A percentile compares a stretch with the other conserved stretches of the same genome.
phyloP scores from a whole-genome alignment of 2,797 vertebrate genomes.

The Pseudomugil tenellus region DNA sequence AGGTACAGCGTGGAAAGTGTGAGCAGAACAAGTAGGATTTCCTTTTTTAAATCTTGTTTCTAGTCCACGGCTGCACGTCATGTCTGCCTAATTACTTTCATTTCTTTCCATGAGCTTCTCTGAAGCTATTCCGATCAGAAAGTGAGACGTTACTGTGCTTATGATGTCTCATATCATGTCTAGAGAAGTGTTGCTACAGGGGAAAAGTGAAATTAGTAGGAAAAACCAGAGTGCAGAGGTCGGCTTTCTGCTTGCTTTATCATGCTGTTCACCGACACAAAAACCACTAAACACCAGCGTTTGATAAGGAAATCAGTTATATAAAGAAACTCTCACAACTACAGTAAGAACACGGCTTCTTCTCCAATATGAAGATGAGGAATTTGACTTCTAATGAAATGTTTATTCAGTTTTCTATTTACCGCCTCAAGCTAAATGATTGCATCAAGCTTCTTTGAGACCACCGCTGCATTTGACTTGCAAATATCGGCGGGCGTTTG shows the following conservation, averaged over 20 bases:
- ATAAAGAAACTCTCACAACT: conserved; percentile 51
- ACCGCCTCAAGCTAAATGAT: conserved; percentile 81
- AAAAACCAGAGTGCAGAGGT: conserved; percentile 10
- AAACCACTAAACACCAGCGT: conserved; percentile 20
- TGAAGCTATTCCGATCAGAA: neutral
- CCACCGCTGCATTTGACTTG: conserved; percentile 87
- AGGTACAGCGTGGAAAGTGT: too few relatives aligned
- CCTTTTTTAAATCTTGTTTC: too few relatives aligned
- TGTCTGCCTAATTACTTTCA: neutral
- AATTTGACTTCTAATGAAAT: conserved; percentile 77
- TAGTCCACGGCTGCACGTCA: neutral
- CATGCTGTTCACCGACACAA: conserved; percentile 46
- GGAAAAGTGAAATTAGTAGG: conserved; percentile 14
- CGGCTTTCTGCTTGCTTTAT: conserved; percentile 6
- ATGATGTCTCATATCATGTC: conserved; percentile 41
- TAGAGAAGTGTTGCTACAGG: conserved; percentile 34
- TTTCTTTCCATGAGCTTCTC: neutral
- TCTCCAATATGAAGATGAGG: conserved; percentile 48
- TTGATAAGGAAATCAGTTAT: conserved; percentile 59
- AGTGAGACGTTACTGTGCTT: conserved; percentile 21
- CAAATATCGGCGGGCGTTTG: conserved; percentile 84
- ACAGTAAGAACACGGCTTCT: conserved; percentile 31
- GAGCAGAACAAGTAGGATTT: too few relatives aligned
- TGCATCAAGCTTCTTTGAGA: conserved; percentile 82
- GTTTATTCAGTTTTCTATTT: conserved; percentile 74